These are phyloP conservation scores for Macroramphosus scolopax DNA, from an alignment of 2,797 vertebrate species.

Conservation along the genomic window DNA sequence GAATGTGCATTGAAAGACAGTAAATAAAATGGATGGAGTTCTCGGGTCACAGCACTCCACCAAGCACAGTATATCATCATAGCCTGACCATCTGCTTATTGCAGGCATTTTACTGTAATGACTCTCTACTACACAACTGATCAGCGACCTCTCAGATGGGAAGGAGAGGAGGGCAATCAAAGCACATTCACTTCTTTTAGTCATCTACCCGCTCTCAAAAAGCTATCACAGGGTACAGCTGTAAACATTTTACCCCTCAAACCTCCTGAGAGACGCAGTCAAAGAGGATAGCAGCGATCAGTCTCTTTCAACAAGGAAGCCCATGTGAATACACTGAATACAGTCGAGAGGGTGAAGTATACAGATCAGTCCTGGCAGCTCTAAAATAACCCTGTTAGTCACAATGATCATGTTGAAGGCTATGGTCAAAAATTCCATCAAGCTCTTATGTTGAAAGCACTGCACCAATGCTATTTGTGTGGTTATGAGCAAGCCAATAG, in stretches of 20 bases:
- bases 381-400: slow-evolving; percentile 8
- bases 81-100: slow-evolving; percentile 50
- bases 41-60: too few relatives aligned
- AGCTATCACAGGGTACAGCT: slow-evolving; percentile 67
- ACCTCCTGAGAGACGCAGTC: slow-evolving; percentile 54
- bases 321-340: slow-evolving; percentile 46
- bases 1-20: background rate
- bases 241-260: slow-evolving; percentile 67
- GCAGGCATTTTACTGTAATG: slow-evolving; percentile 45
- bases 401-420: slow-evolving; percentile 2
- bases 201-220: slow-evolving; percentile 60
- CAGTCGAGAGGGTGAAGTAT: slow-evolving; percentile 35
- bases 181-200: slow-evolving; percentile 53
- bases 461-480: too few relatives aligned
- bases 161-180: slow-evolving; percentile 55
- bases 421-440: slow-evolving; percentile 7
- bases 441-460: slow-evolving; percentile 21
- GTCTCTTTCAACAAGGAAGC: slow-evolving; percentile 52
- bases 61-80: slow-evolving; percentile 11
- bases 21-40: too few relatives aligned
- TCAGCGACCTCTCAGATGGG: slow-evolving; percentile 48
- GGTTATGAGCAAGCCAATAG: slow-evolving; percentile 11
- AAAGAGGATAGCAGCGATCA: slow-evolving; percentile 55
- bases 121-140: slow-evolving; percentile 42
- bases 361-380: slow-evolving; percentile 30